Base-by-base conservation (phyloP, 2,888 invertebrate species). In the Tortricodes alternella region DNA sequence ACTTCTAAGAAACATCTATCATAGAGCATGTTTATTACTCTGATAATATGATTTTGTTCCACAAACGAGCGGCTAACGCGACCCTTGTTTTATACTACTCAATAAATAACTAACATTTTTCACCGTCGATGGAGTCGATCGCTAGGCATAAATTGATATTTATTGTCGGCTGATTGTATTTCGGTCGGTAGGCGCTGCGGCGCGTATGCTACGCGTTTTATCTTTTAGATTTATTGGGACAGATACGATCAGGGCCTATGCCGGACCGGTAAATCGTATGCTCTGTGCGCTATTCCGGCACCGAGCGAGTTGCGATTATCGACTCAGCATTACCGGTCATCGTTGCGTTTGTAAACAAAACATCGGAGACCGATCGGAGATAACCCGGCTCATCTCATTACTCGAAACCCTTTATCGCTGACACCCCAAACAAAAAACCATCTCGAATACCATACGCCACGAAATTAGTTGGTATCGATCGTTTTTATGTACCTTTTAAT, bases 401-500 rank as follows among this genome's bases (percentile, higher is more conserved):
- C 68, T n/a, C n/a, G n/a, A 60, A 62, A 64, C 62, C 60, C 67
- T 69, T 69, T 70, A 68, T 67, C 71, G 62, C 67, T 64, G 71
- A 68, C 71, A 68, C 70, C 66, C 64, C 63, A 64, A 73, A 73
- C 73, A 68, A 73, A 74, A 70, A 71, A 73, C 70, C 73, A 69
- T 69, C 68, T 73, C 70, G 73, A 80, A 84, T 78, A 76, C 81
- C 86, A 83, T 84, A 85, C 87, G 78, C 80, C 85, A 86, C 88
- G 74, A 86, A 90, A 89, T 90, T 90, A 89, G 89, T 87, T 71
- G 79, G 78, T n/a, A 79, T 83, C 84, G 83, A 85, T 81, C 78
- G 78, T 85, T 85, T 86, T 86, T 83, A 85, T 85, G 74, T 83
- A 81, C 85, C 80, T 89, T 89, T 89, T 89, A 87, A 89, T 89